These are phyloP conservation scores for Mustelus asterias DNA, from an alignment of 2,113 vertebrate species.

Conservation along the genomic window DNA sequence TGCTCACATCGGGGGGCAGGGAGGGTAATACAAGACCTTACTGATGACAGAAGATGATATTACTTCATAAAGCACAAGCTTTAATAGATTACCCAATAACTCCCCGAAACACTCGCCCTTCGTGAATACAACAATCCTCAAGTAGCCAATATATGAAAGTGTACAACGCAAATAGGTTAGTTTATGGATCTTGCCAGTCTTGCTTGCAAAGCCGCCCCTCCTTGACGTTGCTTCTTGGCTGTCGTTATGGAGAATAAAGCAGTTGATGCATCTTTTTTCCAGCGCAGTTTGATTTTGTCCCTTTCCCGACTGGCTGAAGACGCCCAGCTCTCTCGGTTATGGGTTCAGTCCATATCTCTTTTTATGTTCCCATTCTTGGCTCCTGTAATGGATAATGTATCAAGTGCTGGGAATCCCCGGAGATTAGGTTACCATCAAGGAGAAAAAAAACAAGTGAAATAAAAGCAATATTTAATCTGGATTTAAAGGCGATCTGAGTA, in stretches of 20 bases:
- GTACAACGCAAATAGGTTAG: not conserved
- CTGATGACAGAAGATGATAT: constrained; percentile 11
- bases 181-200: not conserved
- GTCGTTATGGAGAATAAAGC: not conserved
- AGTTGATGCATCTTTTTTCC: not conserved
- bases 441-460: not conserved
- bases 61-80: not conserved
- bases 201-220: not conserved
- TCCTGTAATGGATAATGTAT: not conserved
- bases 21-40: not conserved
- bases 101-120: not conserved
- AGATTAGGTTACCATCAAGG: not conserved
- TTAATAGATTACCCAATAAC: not conserved
- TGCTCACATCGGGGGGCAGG: not conserved
- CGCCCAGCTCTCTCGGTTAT: not conserved
- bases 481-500: not conserved
- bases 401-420: not conserved
- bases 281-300: constrained; percentile 4
- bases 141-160: not conserved
- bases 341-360: not conserved
- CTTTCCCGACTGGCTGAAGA: not conserved
- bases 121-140: not conserved
- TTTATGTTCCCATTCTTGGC: not conserved
- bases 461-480: constrained; percentile 30
- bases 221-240: not conserved